phyloP scores from a whole-genome alignment of 2,797 vertebrate species.

The Xiphorhynchus erythropygius region DNA sequence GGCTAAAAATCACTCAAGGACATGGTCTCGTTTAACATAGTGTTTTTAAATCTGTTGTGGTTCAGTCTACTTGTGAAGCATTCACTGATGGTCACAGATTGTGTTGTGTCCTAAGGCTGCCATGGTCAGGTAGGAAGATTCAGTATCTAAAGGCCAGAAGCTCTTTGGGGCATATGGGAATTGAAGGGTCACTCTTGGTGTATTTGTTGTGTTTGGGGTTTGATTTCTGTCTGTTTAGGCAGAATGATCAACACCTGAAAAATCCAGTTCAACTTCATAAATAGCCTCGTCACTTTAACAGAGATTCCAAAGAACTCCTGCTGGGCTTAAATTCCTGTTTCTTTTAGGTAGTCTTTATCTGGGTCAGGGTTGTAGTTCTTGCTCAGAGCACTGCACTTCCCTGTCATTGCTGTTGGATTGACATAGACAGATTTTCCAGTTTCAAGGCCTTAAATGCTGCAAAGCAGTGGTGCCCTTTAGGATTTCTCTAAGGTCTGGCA shows the following conservation, averaged over 20 bases:
- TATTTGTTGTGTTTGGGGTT: neutral
- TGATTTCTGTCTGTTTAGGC: neutral
- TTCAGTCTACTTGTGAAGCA: neutral
- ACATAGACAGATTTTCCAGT: neutral
- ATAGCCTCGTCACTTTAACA: neutral
- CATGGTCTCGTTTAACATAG: neutral
- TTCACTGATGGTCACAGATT: neutral
- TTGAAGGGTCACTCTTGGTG: neutral
- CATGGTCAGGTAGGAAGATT: neutral
- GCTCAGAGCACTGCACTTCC: neutral
- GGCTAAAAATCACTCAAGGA: neutral
- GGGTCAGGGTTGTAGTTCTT: neutral
- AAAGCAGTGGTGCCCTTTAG: neutral
- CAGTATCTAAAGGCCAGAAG: rapidly evolving
- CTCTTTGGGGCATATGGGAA: neutral
- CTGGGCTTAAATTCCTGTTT: neutral
- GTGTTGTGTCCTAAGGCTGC: neutral
- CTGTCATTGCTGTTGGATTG: neutral
- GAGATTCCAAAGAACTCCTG: neutral
- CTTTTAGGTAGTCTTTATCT: neutral
- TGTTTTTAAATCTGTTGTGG: neutral
- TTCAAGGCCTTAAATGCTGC: neutral
- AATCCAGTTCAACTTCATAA: neutral
- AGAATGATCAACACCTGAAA: neutral
- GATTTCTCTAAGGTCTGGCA: neutral